Conservation (phyloP, 2,888 invertebrate genomes). For the Clostera curtula region DNA sequence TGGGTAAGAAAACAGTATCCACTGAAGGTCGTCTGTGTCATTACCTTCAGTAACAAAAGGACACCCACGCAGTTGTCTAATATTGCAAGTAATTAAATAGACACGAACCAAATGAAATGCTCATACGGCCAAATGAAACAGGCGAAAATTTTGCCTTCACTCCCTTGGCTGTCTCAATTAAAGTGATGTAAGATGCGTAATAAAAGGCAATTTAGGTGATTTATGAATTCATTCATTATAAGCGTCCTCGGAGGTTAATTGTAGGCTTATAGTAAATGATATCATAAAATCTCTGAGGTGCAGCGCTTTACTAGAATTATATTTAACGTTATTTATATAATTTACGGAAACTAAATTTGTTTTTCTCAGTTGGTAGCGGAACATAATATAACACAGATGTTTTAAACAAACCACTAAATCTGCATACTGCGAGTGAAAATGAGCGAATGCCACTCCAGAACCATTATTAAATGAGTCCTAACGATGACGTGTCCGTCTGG, state of each 20-base stretch:
- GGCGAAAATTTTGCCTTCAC: constrained; percentile 38
- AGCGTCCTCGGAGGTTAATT: constrained; percentile 45
- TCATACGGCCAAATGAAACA: constrained; percentile 26
- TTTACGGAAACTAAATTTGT: not conserved
- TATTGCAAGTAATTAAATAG: constrained; percentile 17
- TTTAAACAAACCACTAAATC: no score
- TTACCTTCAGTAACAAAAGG: no score
- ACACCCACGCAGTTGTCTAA: no score
- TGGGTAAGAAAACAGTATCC: no score
- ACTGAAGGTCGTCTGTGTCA: no score
- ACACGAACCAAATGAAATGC: constrained; percentile 13
- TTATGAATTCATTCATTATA: constrained; percentile 65
- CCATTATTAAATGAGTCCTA: no score
- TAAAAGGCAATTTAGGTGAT: constrained; percentile 63
- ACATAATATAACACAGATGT: no score
- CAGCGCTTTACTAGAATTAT: constrained; percentile 11
- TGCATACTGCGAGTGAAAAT: no score
- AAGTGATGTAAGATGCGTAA: constrained; percentile 67
- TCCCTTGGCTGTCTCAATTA: constrained; percentile 53
- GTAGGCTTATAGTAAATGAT: constrained; percentile 44
- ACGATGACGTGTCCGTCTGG: no score
- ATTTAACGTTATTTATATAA: constrained; percentile 8
- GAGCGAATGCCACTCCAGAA: no score
- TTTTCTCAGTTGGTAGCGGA: not conserved
- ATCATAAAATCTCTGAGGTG: constrained; percentile 24